A percentile compares a stretch with the other conserved stretches of the same genome.
These are phyloP conservation scores for Meta bourneti DNA, from an alignment of 2,888 invertebrate genomes.

Conservation along the genomic window DNA sequence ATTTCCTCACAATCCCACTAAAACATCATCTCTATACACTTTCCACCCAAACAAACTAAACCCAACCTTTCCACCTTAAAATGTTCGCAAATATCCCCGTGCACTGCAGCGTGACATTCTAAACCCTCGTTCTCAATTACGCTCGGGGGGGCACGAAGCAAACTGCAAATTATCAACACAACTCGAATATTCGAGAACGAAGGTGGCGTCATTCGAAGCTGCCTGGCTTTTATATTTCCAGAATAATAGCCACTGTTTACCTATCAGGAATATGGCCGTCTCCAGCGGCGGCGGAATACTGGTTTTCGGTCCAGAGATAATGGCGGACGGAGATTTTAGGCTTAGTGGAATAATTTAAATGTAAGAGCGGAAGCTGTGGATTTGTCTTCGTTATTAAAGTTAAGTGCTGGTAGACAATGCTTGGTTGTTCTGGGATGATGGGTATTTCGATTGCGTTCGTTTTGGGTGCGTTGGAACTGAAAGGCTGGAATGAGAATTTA, in stretches of 20 bases:
- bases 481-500: too few relatives aligned
- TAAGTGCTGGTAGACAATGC: neutral
- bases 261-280: neutral
- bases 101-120: too few relatives aligned
- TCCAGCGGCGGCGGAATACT: neutral
- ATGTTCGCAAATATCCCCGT: too few relatives aligned
- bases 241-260: neutral
- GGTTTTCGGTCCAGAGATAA: neutral
- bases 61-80: too few relatives aligned
- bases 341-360: slow-evolving; percentile 18
- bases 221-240: slow-evolving; percentile 4
- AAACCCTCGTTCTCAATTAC: too few relatives aligned
- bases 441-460: too few relatives aligned
- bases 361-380: neutral
- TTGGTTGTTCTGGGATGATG: too few relatives aligned
- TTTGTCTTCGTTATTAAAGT: slow-evolving; percentile 25
- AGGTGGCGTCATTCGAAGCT: neutral
- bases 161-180: neutral
- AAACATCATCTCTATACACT: too few relatives aligned
- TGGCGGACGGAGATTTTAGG: neutral
- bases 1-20: too few relatives aligned
- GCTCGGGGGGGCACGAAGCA: neutral
- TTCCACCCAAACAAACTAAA: too few relatives aligned
- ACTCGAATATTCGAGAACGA: neutral
- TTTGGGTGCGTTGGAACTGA: too few relatives aligned